These are phyloP conservation scores for Diorhabda elongata DNA, from an alignment of 1,140 invertebrate species.

Conservation along the genomic window DNA sequence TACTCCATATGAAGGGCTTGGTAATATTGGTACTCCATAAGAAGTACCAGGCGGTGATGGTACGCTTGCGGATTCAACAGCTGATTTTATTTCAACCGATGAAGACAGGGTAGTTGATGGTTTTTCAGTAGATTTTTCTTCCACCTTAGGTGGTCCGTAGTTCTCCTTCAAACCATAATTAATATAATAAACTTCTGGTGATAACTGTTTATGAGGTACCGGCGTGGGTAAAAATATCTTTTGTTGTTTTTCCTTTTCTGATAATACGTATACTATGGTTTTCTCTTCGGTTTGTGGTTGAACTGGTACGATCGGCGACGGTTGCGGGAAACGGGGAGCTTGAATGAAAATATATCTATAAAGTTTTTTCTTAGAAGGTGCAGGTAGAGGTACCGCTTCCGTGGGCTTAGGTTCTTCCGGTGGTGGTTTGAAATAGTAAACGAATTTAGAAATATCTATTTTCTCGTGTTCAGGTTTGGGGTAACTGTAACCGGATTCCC, in stretches of 20 bases:
- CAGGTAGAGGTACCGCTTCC: slow-evolving; percentile 13
- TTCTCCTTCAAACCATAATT: slow-evolving; percentile 55
- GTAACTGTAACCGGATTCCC: too few relatives aligned
- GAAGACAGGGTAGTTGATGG: too few relatives aligned
- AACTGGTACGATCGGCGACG: slow-evolving; percentile 1
- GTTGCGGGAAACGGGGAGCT: slow-evolving; percentile 16
- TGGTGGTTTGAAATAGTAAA: slow-evolving; percentile 8
- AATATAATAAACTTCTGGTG: slow-evolving; percentile 84
- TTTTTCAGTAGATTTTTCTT: too few relatives aligned
- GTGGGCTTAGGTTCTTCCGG: neutral
- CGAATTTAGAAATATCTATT: slow-evolving; percentile 5
- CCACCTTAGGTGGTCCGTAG: too few relatives aligned
- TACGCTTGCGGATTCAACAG: too few relatives aligned
- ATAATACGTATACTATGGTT: slow-evolving; percentile 81
- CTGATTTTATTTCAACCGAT: too few relatives aligned
- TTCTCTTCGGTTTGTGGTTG: slow-evolving; percentile 61
- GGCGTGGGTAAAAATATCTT: slow-evolving; percentile 73
- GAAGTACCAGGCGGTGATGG: neutral
- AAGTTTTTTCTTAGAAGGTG: slow-evolving; percentile 16
- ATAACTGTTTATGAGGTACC: slow-evolving; percentile 73
- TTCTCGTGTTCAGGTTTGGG: neutral
- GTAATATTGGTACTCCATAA: slow-evolving; percentile 3
- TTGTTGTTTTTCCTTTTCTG: slow-evolving; percentile 78
- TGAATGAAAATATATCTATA: slow-evolving; percentile 33
- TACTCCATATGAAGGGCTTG: neutral